These are phyloP conservation scores for Meda fulgida DNA, from an alignment of 2,797 vertebrate species.

Conservation along the genomic window DNA sequence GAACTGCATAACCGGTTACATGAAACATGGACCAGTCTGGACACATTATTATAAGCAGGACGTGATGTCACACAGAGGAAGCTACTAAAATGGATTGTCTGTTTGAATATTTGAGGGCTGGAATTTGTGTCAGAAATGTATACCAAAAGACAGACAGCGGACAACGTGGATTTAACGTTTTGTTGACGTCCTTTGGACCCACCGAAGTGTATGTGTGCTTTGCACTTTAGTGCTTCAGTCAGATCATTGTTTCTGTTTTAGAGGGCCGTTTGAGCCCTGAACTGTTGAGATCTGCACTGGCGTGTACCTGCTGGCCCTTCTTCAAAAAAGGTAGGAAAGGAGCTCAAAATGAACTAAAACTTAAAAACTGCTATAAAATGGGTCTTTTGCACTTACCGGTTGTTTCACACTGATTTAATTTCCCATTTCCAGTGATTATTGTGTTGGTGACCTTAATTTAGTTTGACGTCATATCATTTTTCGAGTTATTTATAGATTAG, in stretches of 20 bases:
- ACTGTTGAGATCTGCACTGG: slow-evolving; percentile 49
- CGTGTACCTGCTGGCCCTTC: slow-evolving; percentile 64
- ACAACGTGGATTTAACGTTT: slow-evolving; percentile 19
- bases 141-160: slow-evolving; percentile 3
- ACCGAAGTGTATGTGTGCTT: slow-evolving; percentile 47
- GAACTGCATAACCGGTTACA: slow-evolving; percentile 57
- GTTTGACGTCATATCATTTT: not conserved
- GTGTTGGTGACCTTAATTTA: not conserved
- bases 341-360: not conserved
- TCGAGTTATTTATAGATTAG: not conserved
- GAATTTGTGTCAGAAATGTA: slow-evolving; percentile 14
- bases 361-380: not conserved
- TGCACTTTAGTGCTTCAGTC: slow-evolving; percentile 38
- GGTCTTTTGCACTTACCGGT: not conserved
- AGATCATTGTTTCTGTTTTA: slow-evolving; percentile 41
- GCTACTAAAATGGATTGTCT: slow-evolving; percentile 49
- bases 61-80: slow-evolving; percentile 63
- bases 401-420: not conserved
- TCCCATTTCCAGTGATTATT: not conserved
- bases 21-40: slow-evolving; percentile 47
- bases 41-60: slow-evolving; percentile 66
- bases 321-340: slow-evolving; percentile 59
- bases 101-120: slow-evolving; percentile 32
- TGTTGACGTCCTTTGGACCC: slow-evolving; percentile 7
- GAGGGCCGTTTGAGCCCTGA: slow-evolving; percentile 39